Percentiles rank a stretch among this genome's conserved stretches.
phyloP scores from a whole-genome alignment of 2,113 vertebrate species.

The Sialia sialis region DNA sequence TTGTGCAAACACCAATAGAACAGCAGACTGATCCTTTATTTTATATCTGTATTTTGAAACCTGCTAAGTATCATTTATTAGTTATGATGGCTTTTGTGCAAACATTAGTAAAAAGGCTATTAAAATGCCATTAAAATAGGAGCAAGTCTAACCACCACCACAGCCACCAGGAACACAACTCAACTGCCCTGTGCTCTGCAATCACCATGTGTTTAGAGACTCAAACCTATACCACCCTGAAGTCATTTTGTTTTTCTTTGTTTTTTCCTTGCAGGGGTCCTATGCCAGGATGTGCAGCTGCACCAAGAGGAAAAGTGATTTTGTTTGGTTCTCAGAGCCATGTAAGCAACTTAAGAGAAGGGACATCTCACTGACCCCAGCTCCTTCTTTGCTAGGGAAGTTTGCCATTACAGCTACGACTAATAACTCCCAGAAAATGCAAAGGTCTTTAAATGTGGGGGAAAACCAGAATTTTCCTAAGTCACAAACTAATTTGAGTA shows the following conservation, averaged over 20 bases:
- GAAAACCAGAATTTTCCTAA: not conserved
- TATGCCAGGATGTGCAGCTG: not conserved
- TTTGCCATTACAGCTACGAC: not conserved
- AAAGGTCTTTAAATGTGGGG: not conserved
- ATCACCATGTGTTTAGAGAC: not conserved
- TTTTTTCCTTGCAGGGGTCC: not conserved
- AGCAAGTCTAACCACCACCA: not conserved
- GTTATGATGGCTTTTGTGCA: not conserved
- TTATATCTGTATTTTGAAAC: not conserved
- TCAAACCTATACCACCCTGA: not conserved
- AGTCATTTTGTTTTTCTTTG: not conserved
- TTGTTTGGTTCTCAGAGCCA: not conserved
- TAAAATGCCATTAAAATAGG: not conserved
- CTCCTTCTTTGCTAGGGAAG: not conserved
- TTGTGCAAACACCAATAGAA: not conserved
- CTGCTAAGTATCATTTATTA: not conserved
- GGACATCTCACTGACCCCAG: not conserved
- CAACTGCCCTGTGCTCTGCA: not conserved
- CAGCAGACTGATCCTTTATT: not conserved
- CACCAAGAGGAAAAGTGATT: not conserved
- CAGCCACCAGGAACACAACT: not conserved
- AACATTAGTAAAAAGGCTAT: not conserved
- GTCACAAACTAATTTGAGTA: not conserved
- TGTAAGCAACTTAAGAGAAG: not conserved
- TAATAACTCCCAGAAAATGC: not conserved